Percentiles rank a stretch among this genome's conserved stretches.
These are phyloP conservation scores for Liolophura sinensis DNA, from an alignment of 1,140 invertebrate species.

Conservation along the genomic window DNA sequence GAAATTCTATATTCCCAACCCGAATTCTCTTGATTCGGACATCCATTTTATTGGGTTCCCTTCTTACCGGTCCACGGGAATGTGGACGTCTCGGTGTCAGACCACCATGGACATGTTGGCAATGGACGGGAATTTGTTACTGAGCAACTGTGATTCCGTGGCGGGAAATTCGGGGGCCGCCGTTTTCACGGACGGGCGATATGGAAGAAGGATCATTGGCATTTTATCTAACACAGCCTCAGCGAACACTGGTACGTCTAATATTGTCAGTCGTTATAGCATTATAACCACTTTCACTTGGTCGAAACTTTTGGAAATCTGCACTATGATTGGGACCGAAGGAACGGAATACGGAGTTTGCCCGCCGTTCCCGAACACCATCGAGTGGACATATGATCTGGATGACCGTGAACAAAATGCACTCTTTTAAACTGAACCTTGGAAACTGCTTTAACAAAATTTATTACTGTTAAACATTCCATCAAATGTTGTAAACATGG, in stretches of 20 bases:
- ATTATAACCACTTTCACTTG: slow-evolving; percentile 39
- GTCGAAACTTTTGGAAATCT: slow-evolving; percentile 39
- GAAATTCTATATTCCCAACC: slow-evolving; percentile 29
- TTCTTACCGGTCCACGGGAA: slow-evolving; percentile 15
- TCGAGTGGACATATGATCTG: no score
- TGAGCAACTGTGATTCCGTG: slow-evolving; percentile 38
- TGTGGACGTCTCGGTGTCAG: slow-evolving; percentile 33
- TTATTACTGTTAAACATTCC: no score
- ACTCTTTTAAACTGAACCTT: no score
- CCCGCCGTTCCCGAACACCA: slow-evolving; percentile 7
- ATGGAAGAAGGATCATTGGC: slow-evolving; percentile 33
- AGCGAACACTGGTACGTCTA: slow-evolving; percentile 11
- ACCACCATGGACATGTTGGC: slow-evolving; percentile 22
- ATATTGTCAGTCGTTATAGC: slow-evolving; percentile 22
- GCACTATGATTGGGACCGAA: slow-evolving; percentile 29
- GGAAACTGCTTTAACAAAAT: no score
- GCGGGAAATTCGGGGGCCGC: slow-evolving; percentile 41
- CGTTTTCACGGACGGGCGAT: slow-evolving; percentile 29
- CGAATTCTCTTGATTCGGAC: slow-evolving; percentile 24
- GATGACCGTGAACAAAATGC: no score
- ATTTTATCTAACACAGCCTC: slow-evolving; percentile 37
- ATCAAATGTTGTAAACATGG: no score
- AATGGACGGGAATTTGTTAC: slow-evolving; percentile 34
- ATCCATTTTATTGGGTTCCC: slow-evolving; percentile 43
- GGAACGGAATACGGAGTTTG: slow-evolving; percentile 32